phyloP scores from a whole-genome alignment of 2,797 vertebrate species.

The Momotus momota region DNA sequence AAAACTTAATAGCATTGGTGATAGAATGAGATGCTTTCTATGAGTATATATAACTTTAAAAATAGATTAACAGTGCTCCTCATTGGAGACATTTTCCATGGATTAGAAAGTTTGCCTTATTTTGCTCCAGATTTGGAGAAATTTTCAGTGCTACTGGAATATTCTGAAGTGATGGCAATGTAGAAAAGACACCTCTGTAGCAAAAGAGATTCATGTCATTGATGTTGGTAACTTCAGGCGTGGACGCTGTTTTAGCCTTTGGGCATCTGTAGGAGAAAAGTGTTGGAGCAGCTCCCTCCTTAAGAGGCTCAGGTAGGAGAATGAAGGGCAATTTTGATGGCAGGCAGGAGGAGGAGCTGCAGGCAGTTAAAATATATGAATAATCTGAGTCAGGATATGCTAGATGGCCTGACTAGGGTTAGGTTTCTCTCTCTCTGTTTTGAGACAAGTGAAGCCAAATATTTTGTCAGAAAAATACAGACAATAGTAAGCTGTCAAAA shows the following conservation, averaged over 20 bases:
- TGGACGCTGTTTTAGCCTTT: background rate
- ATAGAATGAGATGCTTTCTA: background rate
- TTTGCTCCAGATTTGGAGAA: background rate
- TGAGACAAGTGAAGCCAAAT: background rate
- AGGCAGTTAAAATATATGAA: background rate
- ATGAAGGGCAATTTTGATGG: rapidly evolving
- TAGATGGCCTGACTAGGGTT: background rate
- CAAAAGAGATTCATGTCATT: rapidly evolving
- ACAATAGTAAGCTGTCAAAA: background rate
- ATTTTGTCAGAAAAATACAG: background rate
- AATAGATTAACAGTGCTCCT: background rate
- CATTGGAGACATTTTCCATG: background rate
- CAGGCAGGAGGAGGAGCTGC: background rate
- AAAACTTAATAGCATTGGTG: background rate
- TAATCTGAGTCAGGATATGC: background rate
- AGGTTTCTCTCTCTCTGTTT: background rate
- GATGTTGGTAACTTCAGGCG: background rate
- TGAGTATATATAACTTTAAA: background rate
- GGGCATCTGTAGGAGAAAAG: background rate
- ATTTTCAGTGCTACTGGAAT: background rate
- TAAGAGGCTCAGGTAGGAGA: background rate
- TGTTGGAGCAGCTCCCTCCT: background rate
- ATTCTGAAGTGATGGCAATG: background rate
- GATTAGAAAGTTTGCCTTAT: background rate
- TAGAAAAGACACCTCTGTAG: background rate